Evolutionary conservation across 2,113 vertebrate species (phyloP).

Genomic region (Myxocyprinus asiaticus): DNA sequence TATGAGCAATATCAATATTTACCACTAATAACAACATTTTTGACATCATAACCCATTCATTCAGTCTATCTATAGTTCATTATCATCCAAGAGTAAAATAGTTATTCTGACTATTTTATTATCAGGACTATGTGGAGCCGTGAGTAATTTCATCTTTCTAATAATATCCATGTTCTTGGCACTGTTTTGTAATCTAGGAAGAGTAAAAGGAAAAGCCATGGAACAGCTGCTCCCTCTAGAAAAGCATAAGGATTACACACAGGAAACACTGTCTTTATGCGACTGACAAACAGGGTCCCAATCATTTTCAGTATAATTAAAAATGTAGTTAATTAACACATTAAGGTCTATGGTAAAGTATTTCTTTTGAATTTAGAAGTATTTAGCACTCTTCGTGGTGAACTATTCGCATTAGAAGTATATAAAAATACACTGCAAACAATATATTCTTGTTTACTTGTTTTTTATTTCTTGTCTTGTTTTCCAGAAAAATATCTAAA

Average conservation of each 20-base stretch:
- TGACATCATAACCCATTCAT: too few relatives aligned
- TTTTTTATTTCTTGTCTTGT: too few relatives aligned
- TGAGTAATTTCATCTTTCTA: neutral
- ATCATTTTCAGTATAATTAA: neutral
- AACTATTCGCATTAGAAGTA: too few relatives aligned
- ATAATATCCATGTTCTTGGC: constrained; percentile 13
- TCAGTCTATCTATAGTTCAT: neutral
- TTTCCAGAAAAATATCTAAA: too few relatives aligned
- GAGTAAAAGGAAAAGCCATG: neutral
- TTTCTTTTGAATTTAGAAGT: too few relatives aligned
- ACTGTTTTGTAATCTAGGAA: constrained; percentile 20
- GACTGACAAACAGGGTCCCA: neutral
- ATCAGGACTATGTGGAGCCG: neutral
- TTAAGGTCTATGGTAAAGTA: too few relatives aligned
- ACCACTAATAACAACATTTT: too few relatives aligned
- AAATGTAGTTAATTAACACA: too few relatives aligned
- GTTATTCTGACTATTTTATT: neutral
- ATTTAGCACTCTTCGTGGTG: too few relatives aligned
- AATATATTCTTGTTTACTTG: too few relatives aligned
- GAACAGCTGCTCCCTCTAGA: neutral
- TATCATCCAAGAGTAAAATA: neutral
- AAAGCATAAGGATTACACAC: neutral
- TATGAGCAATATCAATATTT: too few relatives aligned
- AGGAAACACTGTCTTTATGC: constrained; percentile 12
- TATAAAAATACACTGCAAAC: too few relatives aligned